A percentile compares a stretch with the other conserved stretches of the same genome.
These are phyloP conservation scores for Periplaneta americana DNA, from an alignment of 1,140 invertebrate genomes.

Conservation along the genomic window DNA sequence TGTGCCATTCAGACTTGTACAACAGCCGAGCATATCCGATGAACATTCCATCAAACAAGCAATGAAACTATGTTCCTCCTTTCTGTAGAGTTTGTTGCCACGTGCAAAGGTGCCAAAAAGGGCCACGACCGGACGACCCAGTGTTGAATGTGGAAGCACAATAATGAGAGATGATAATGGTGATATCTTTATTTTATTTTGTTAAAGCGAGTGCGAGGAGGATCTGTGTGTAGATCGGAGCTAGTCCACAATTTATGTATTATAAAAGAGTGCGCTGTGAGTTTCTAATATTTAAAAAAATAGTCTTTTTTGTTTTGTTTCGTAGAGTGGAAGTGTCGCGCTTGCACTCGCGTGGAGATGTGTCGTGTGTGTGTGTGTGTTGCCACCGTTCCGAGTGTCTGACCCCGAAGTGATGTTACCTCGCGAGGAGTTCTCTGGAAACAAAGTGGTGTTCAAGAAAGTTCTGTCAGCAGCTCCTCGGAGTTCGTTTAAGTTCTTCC, in stretches of 20 bases:
- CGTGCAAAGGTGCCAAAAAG: neutral
- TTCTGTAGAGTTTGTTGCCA: neutral
- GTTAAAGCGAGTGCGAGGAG: neutral
- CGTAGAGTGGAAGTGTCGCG: too few species aligned
- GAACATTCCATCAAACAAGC: constrained; percentile 2
- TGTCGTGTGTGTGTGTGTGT: too few species aligned
- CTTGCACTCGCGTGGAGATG: too few species aligned
- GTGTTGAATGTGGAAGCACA: constrained; percentile 14
- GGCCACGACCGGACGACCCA: neutral
- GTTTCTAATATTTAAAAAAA: neutral
- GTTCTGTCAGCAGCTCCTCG: too few species aligned
- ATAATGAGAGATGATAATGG: constrained; percentile 8
- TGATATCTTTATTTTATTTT: neutral
- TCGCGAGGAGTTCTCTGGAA: too few species aligned
- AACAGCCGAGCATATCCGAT: neutral
- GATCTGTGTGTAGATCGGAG: neutral
- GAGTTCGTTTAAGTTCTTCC: too few species aligned
- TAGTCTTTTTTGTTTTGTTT: neutral
- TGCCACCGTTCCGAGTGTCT: too few species aligned
- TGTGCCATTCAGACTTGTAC: constrained; percentile 11
- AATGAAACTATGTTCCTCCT: neutral
- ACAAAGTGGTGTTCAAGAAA: too few species aligned
- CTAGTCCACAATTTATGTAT: neutral
- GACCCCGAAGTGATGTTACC: too few species aligned
- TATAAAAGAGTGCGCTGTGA: neutral